phyloP scores from a whole-genome alignment of 2,113 vertebrate species.

The Melanotaenia duboulayi region DNA sequence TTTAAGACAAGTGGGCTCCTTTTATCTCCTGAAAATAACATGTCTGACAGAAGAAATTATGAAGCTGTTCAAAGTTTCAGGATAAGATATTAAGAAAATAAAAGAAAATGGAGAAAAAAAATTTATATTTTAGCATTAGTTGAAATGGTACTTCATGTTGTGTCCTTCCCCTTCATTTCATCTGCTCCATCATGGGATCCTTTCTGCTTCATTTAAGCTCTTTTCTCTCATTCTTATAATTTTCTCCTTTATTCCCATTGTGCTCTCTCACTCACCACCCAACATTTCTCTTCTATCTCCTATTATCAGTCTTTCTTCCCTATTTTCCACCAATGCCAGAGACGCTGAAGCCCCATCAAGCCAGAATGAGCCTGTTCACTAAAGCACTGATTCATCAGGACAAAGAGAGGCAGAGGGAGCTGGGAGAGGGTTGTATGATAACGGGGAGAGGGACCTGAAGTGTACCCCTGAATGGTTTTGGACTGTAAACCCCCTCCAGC shows the following conservation, averaged over 20 bases:
- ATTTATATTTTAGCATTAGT: background rate
- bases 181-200: slow-evolving; percentile 15
- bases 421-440: slow-evolving; percentile 56
- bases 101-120: slow-evolving; percentile 3
- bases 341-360: slow-evolving; percentile 53
- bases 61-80: slow-evolving; percentile 13
- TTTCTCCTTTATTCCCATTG: slow-evolving; percentile 26
- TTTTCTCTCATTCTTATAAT: slow-evolving; percentile 31
- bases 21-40: slow-evolving; percentile 32
- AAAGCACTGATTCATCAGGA: slow-evolving; percentile 71
- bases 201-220: slow-evolving; percentile 51
- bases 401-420: slow-evolving; percentile 55
- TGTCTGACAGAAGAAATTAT: background rate
- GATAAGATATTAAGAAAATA: background rate
- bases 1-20: slow-evolving; percentile 11
- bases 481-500: slow-evolving; percentile 67
- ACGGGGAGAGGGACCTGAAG: slow-evolving; percentile 53
- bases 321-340: slow-evolving; percentile 50
- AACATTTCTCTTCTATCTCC: slow-evolving; percentile 8
- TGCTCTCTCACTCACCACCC: slow-evolving; percentile 19
- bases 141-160: slow-evolving; percentile 11
- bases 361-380: slow-evolving; percentile 70
- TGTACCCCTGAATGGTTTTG: slow-evolving; percentile 71
- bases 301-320: slow-evolving; percentile 42
- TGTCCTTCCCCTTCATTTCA: slow-evolving; percentile 40